A percentile compares a stretch with the other conserved stretches of the same genome.
Conservation (phyloP, 1,140 invertebrate species). For the Oscheius sp. region DNA sequence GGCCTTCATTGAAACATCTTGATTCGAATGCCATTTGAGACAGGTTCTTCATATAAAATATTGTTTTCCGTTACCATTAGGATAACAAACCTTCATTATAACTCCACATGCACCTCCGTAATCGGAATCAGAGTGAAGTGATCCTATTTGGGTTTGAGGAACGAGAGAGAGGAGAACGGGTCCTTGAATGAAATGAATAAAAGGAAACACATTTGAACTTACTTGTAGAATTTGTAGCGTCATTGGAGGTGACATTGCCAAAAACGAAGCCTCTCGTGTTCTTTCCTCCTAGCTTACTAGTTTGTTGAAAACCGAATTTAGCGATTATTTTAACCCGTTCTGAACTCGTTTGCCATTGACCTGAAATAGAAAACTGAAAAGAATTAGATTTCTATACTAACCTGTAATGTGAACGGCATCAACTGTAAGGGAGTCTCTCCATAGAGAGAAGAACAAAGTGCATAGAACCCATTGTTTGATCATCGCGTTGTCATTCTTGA, state of each 20-base stretch:
- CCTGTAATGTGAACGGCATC: constrained; percentile 12
- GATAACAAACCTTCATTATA: constrained; percentile 43
- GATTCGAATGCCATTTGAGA: constrained; percentile 76
- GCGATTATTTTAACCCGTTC: constrained; percentile 74
- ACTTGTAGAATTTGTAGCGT: constrained; percentile 64
- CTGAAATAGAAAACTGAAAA: background rate
- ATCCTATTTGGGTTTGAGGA: constrained; percentile 81
- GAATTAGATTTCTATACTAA: background rate
- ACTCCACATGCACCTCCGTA: constrained; percentile 67
- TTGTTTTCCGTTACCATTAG: constrained; percentile 73
- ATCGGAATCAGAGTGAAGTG: constrained; percentile 83
- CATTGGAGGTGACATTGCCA: constrained; percentile 81
- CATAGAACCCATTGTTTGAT: constrained; percentile 14
- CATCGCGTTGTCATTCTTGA: constrained; percentile 23
- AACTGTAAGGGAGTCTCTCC: too few relatives aligned
- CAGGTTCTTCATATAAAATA: constrained; percentile 76
- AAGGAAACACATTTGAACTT: background rate
- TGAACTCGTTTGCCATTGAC: constrained; percentile 30
- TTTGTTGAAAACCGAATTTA: constrained; percentile 94
- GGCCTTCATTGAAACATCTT: constrained; percentile 75
- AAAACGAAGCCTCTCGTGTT: constrained; percentile 89
- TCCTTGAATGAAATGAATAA: constrained; percentile 9
- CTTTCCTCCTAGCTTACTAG: constrained; percentile 75
- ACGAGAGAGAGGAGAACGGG: constrained; percentile 35
- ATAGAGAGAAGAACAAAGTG: background rate